A percentile compares a stretch with the other conserved stretches of the same genome.
phyloP scores from a whole-genome alignment of 2,113 vertebrate genomes.

The Turnix velox region DNA sequence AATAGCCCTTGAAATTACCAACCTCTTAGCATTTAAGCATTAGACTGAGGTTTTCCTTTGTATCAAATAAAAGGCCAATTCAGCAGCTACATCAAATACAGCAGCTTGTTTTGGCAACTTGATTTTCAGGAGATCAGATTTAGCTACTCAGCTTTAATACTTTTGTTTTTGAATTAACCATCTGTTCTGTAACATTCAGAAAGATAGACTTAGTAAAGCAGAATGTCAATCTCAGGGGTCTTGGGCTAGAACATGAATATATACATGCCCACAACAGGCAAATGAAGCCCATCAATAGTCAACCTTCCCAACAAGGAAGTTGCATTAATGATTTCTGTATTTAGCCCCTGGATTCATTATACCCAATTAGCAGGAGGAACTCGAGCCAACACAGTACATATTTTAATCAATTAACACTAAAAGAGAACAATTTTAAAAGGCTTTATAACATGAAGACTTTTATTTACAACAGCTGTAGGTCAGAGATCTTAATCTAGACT shows the following conservation, averaged over 20 bases:
- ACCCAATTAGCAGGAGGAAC: background rate
- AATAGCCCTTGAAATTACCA: background rate
- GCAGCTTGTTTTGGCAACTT: conserved; percentile 40
- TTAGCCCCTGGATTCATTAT: background rate
- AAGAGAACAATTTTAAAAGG: background rate
- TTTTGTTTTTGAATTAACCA: conserved; percentile 54
- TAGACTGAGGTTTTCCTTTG: background rate
- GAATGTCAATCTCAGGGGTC: background rate
- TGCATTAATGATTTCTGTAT: background rate
- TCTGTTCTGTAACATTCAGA: conserved; percentile 41
- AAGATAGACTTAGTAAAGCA: background rate
- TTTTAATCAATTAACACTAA: background rate
- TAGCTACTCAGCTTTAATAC: conserved; percentile 44
- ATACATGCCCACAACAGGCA: background rate
- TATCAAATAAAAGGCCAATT: background rate
- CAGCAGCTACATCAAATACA: background rate
- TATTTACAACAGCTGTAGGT: background rate
- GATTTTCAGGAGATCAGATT: conserved; percentile 44
- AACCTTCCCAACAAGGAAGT: background rate
- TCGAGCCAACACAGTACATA: background rate
- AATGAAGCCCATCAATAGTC: background rate
- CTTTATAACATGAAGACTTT: background rate
- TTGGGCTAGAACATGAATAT: background rate
- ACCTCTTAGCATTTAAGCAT: background rate
- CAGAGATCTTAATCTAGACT: conserved; percentile 2